Evolutionary conservation across 2,888 invertebrate species (phyloP).

Genomic region (Nomada lathburiana): DNA sequence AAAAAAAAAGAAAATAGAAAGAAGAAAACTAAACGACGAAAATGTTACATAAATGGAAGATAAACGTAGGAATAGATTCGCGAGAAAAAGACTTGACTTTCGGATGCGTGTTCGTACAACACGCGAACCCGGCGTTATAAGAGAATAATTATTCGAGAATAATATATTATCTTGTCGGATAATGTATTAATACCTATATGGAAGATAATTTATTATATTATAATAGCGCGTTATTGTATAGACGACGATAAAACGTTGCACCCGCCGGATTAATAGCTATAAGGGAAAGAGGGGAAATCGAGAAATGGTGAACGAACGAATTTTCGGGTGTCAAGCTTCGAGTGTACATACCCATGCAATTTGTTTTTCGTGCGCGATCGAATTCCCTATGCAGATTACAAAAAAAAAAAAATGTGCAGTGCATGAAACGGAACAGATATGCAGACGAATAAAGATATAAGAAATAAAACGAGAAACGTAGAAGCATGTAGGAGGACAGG

Average conservation of each 20-base stretch:
- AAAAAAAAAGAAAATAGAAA: background rate
- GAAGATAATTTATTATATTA: conserved; percentile 62
- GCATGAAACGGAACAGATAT: background rate
- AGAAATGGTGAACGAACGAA: background rate
- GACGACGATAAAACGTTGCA: conserved; percentile 64
- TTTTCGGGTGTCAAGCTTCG: background rate
- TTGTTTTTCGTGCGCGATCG: background rate
- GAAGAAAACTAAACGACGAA: too few species aligned
- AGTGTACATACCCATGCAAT: background rate
- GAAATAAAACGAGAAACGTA: background rate
- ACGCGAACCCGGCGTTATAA: conserved; percentile 25
- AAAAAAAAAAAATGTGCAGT: background rate
- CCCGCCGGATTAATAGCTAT: conserved; percentile 23
- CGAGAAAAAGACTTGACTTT: conserved; percentile 33
- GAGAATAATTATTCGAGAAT: conserved; percentile 33
- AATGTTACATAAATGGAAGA: background rate
- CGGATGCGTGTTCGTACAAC: conserved; percentile 1
- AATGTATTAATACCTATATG: conserved; percentile 42
- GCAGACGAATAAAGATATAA: background rate
- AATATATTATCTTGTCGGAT: conserved; percentile 41
- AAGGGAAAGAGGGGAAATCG: background rate
- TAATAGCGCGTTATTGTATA: conserved; percentile 57
- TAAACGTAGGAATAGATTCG: conserved; percentile 6
- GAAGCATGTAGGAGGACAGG: conserved; percentile 15
- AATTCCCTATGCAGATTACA: too few species aligned